These are phyloP conservation scores for Lymantria monacha DNA, from an alignment of 2,888 invertebrate species.

Conservation along the genomic window DNA sequence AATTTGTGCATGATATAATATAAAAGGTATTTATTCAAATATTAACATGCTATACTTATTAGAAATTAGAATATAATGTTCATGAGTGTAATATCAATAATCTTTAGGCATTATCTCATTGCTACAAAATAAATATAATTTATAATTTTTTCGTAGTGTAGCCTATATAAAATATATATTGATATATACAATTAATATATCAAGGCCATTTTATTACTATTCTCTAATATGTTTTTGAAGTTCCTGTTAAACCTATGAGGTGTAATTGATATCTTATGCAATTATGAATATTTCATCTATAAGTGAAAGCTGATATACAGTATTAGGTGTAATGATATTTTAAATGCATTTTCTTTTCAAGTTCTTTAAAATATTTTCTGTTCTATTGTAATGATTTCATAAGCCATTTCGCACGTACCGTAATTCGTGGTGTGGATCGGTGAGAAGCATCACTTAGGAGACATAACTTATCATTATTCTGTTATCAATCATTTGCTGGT, in stretches of 20 bases:
- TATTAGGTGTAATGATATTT: slow-evolving; percentile 11
- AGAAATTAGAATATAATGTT: slow-evolving; percentile 4
- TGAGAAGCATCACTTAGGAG: no score
- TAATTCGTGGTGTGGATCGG: no score
- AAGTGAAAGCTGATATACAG: slow-evolving; percentile 32
- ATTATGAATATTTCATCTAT: slow-evolving; percentile 17
- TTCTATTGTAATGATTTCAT: no score
- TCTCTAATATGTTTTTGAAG: slow-evolving; percentile 15
- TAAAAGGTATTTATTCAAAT: slow-evolving; percentile 3
- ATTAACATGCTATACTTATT: not conserved
- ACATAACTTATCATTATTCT: no score
- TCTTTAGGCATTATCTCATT: not conserved
- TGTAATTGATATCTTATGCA: slow-evolving; percentile 1
- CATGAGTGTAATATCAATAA: slow-evolving; percentile 22
- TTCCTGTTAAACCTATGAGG: slow-evolving; percentile 38
- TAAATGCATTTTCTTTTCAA: no score
- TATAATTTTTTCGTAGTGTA: slow-evolving; percentile 23
- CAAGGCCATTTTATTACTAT: slow-evolving; percentile 13
- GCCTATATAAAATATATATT: slow-evolving; percentile 16
- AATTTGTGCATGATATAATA: slow-evolving; percentile 27
- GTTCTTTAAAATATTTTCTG: no score
- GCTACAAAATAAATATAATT: not conserved
- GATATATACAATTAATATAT: slow-evolving; percentile 19
- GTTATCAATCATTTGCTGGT: slow-evolving; percentile 7
- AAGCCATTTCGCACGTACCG: no score